A percentile compares a stretch with the other conserved stretches of the same genome.
Evolutionary conservation across 2,113 vertebrate species (phyloP).

Genomic region (Bostrychus sinensis): DNA sequence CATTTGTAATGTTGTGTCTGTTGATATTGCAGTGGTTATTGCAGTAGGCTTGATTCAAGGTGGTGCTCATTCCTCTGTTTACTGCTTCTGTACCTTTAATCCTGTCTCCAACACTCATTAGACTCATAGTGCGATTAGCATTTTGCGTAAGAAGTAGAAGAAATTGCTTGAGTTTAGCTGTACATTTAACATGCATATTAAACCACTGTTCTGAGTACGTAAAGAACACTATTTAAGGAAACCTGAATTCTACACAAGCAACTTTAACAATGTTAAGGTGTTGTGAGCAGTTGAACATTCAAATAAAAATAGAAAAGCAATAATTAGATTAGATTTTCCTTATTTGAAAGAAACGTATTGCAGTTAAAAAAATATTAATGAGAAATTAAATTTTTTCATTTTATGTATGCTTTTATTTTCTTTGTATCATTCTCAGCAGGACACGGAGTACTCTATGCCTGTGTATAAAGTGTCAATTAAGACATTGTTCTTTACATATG

Average conservation of each 20-base stretch:
- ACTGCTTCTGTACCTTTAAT: not conserved
- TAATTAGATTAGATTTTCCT: no score
- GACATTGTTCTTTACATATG: not conserved
- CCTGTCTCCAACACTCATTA: not conserved
- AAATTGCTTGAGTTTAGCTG: no score
- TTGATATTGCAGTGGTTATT: no score
- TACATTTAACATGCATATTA: no score
- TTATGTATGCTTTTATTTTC: conserved; percentile 20
- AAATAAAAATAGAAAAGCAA: no score
- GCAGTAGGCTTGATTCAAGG: no score
- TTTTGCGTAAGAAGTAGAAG: not conserved
- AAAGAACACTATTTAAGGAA: conserved; percentile 37
- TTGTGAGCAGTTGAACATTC: conserved; percentile 27
- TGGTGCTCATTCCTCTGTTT: not conserved
- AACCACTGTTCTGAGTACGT: conserved; percentile 2
- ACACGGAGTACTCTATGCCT: not conserved
- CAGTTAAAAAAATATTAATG: no score
- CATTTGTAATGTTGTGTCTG: no score
- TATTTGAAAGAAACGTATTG: no score
- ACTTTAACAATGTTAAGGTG: conserved; percentile 14
- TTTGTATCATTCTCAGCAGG: conserved; percentile 8
- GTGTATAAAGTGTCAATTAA: not conserved
- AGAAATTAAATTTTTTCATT: no score
- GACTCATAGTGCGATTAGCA: not conserved
- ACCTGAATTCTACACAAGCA: conserved; percentile 24